Conservation (phyloP, 2,888 invertebrate species). For the Sphaerophoria rueppellii region DNA sequence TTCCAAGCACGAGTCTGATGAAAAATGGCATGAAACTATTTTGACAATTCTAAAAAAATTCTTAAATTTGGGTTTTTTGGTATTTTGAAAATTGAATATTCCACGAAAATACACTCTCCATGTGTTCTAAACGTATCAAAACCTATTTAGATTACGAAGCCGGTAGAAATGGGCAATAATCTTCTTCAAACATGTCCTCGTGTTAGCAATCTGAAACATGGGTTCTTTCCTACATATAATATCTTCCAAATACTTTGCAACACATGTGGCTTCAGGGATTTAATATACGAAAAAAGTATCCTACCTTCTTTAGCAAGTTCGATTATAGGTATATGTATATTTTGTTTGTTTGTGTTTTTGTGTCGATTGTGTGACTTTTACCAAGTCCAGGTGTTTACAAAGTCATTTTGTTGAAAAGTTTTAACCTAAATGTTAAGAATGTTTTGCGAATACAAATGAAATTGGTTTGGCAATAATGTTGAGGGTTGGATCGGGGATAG, state of each 20-base stretch:
- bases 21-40: too few relatives aligned
- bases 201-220: slow-evolving; percentile 14
- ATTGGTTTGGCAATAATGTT: not conserved
- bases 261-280: slow-evolving; percentile 37
- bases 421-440: slow-evolving; percentile 17
- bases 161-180: too few relatives aligned
- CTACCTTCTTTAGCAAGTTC: slow-evolving; percentile 2
- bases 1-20: too few relatives aligned
- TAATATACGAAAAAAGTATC: slow-evolving; percentile 4
- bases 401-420: slow-evolving; percentile 35
- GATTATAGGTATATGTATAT: not conserved
- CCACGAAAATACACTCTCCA: too few relatives aligned
- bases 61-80: too few relatives aligned
- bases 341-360: slow-evolving; percentile 9
- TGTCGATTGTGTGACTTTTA: not conserved
- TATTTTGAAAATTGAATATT: too few relatives aligned
- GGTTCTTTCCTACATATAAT: not conserved
- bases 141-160: too few relatives aligned
- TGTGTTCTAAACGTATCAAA: too few relatives aligned
- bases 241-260: slow-evolving; percentile 20
- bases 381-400: slow-evolving; percentile 36
- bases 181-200: not conserved
- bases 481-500: not conserved
- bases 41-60: too few relatives aligned
- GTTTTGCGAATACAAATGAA: slow-evolving; percentile 30